A percentile compares a stretch with the other conserved stretches of the same genome.
Conservation (phyloP, 2,888 invertebrate species). For the Troides aeacus region DNA sequence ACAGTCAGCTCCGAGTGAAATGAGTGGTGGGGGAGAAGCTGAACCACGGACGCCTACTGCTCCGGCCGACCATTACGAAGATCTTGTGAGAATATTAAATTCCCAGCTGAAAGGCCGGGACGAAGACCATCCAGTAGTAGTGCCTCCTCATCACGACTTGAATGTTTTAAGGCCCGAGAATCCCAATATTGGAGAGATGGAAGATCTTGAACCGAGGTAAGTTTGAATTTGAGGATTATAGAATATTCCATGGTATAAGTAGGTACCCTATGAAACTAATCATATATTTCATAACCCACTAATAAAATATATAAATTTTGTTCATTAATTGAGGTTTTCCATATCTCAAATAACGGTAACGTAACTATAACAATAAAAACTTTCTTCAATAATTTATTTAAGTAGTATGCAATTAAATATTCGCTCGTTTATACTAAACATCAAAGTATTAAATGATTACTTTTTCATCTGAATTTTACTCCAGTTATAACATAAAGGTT, state of each 20-base stretch:
- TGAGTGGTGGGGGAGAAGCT: conserved; percentile 56
- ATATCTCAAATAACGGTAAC: neutral
- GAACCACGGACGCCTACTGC: conserved; percentile 64
- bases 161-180: conserved; percentile 80
- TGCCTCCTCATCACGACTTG: conserved; percentile 76
- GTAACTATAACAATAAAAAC: neutral
- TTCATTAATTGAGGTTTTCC: too few relatives aligned
- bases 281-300: too few relatives aligned
- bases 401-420: neutral
- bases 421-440: neutral
- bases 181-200: conserved; percentile 86
- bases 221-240: conserved; percentile 34
- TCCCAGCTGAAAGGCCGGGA: conserved; percentile 74
- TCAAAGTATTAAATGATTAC: neutral
- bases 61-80: conserved; percentile 81
- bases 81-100: conserved; percentile 79
- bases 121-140: conserved; percentile 74
- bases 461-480: neutral
- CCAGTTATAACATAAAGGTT: conserved; percentile 34
- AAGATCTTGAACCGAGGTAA: conserved; percentile 80
- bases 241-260: neutral
- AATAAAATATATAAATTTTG: too few relatives aligned
- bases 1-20: conserved; percentile 69
- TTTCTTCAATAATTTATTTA: neutral
- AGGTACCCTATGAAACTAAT: too few relatives aligned